A percentile compares a stretch with the other conserved stretches of the same genome.
These are phyloP conservation scores for Okamejei kenojei DNA, from an alignment of 2,797 vertebrate species.

Conservation along the genomic window DNA sequence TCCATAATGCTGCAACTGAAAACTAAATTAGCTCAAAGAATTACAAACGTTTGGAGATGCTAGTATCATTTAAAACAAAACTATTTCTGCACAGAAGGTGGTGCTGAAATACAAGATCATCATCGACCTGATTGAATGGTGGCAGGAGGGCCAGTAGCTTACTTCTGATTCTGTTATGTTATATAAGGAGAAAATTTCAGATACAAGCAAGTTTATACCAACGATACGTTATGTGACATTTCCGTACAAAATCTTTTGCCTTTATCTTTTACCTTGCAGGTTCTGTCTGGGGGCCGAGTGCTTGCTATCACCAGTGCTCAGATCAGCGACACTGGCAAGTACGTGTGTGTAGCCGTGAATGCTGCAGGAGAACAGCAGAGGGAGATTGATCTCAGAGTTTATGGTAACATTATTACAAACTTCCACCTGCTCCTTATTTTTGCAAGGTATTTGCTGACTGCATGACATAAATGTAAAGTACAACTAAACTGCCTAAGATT, in stretches of 20 bases:
- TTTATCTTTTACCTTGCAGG: slow-evolving; percentile 53
- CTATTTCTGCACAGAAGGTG: not conserved
- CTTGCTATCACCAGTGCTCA: slow-evolving; percentile 73
- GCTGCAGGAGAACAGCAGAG: slow-evolving; percentile 85
- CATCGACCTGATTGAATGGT: too few species aligned
- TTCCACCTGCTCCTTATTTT: not conserved
- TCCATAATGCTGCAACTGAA: not conserved
- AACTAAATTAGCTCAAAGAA: not conserved
- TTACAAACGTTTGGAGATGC: not conserved
- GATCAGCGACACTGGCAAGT: slow-evolving; percentile 78
- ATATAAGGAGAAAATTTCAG: not conserved
- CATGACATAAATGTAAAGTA: slow-evolving; percentile 1
- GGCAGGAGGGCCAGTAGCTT: too few species aligned
- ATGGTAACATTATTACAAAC: slow-evolving; percentile 66
- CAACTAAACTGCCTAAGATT: not conserved
- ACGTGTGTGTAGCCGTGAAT: slow-evolving; percentile 87
- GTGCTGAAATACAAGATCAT: too few species aligned
- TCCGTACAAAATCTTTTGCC: not conserved
- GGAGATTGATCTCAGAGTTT: slow-evolving; percentile 73
- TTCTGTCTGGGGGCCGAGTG: slow-evolving; percentile 75
- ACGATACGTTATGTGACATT: not conserved
- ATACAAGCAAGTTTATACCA: not conserved
- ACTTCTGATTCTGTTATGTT: too few species aligned
- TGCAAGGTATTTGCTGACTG: not conserved
- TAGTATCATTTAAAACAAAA: too few species aligned